Conservation (phyloP, 2,888 invertebrate genomes). For the Steromphala cineraria region DNA sequence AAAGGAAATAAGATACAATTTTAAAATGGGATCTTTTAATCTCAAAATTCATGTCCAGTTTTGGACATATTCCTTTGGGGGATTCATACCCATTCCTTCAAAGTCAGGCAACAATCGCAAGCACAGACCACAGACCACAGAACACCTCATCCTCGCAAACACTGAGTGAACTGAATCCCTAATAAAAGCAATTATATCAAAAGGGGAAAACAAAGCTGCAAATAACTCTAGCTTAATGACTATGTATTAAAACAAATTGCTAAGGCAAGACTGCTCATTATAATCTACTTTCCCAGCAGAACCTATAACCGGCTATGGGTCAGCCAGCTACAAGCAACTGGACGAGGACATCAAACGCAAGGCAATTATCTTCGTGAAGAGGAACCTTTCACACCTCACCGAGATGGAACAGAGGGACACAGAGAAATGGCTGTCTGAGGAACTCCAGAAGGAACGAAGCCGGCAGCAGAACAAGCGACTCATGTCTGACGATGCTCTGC, state of each 20-base stretch:
- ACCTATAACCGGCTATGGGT: constrained; percentile 30
- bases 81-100: too few relatives aligned
- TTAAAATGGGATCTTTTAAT: too few relatives aligned
- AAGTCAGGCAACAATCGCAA: too few relatives aligned
- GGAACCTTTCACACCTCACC: constrained; percentile 29
- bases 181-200: not conserved
- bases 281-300: constrained; percentile 9
- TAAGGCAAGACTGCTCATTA: not conserved
- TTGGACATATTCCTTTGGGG: too few relatives aligned
- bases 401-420: constrained; percentile 38
- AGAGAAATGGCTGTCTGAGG: constrained; percentile 40
- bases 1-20: too few relatives aligned
- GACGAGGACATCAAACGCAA: constrained; percentile 32
- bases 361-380: constrained; percentile 23
- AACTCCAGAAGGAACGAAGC: constrained; percentile 43
- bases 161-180: too few relatives aligned
- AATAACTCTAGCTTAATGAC: too few relatives aligned
- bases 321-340: constrained; percentile 5
- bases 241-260: too few relatives aligned
- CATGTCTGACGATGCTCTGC: not conserved
- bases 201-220: not conserved
- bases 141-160: too few relatives aligned
- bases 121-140: too few relatives aligned
- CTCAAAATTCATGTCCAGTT: too few relatives aligned
- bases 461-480: constrained; percentile 4